Evolutionary conservation across 30 jellyfish, hydroid and myxozoan species (phyloP), one percentile per base, ranked within the genome.

Genomic region (Chrysaora quinquecirrha): DNA sequence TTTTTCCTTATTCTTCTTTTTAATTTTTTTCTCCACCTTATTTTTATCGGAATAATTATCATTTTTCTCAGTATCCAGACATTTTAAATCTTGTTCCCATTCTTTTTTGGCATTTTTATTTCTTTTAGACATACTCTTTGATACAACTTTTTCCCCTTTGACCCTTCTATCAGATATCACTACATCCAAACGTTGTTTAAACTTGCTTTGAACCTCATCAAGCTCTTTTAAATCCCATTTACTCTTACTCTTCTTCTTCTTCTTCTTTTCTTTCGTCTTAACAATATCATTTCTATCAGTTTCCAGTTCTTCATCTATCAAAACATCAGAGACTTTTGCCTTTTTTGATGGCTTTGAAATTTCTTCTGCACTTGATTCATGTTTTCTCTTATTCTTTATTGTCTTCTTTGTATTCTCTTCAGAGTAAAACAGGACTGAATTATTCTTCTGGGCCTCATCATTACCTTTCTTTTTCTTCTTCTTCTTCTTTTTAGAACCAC

Each of bases 381-480:
- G 6, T 16, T 52, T 52, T 71, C 68, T 71, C 22, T 71, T 71
- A 12, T 71, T 71, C 43, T 1, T 33, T 21, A 3, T 52, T 52
- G 9, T 52, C 68, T 9, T 52, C 28, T 52, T 52, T 10, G 68
- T 6, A 2, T 52, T 52, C n/a, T 10, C 28, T 4, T 30, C 75
- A 30, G 14, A 20, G 30, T 23, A 2, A 22, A 33, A 63, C n/a
- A n/a, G n/a, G n/a, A n/a, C n/a, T n/a, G n/a, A n/a, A n/a, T n/a
- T n/a, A 63, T 3, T 23, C 14, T 23, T n/a, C n/a, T n/a, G n/a
- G n/a, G n/a, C n/a, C n/a, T n/a, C 69, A 20, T 71, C 21, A 21
- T 16, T 48, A 22, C n/a, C 69, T 35, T 48, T 14, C 68, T 71
- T 33, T n/a, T 12, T 52, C 68, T 52, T 52, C 68, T 52, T 52